Percentiles rank a stretch among this genome's conserved stretches.
Conservation (phyloP, 2,113 vertebrate species). For the Eolophus roseicapilla region DNA sequence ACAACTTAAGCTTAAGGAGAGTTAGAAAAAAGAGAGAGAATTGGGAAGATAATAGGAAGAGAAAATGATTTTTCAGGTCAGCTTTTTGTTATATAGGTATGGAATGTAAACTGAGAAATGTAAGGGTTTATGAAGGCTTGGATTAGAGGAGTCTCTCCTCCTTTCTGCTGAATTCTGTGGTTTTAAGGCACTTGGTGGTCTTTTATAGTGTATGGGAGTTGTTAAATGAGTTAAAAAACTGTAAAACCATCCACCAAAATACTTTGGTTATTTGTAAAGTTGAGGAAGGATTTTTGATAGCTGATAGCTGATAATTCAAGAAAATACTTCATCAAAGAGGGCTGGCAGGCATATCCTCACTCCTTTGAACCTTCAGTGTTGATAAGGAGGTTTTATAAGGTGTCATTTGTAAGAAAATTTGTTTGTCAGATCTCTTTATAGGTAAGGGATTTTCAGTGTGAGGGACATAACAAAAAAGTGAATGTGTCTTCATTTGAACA, state of each 20-base stretch:
- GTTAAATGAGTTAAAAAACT: neutral
- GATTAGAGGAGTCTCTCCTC: neutral
- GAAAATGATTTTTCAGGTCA: neutral
- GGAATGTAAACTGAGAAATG: neutral
- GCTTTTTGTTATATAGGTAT: neutral
- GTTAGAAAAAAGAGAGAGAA: neutral
- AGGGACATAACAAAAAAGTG: neutral
- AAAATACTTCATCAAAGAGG: neutral
- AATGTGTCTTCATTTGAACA: neutral
- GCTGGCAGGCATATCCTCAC: neutral
- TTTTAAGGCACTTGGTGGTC: neutral
- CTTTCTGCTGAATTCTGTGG: neutral
- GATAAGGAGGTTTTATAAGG: neutral
- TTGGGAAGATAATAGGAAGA: neutral
- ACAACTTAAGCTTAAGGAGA: neutral
- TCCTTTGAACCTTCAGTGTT: neutral
- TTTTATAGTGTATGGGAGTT: neutral
- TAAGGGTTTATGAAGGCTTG: neutral
- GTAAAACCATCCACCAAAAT: neutral
- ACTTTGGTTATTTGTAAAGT: neutral
- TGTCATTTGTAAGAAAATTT: neutral
- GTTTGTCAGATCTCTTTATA: neutral
- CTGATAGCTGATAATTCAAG: neutral
- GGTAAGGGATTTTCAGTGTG: neutral
- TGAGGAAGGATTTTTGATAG: neutral